These are phyloP conservation scores for Seira sanloemensis DNA, from an alignment of 2,888 invertebrate genomes.

Conservation along the genomic window DNA sequence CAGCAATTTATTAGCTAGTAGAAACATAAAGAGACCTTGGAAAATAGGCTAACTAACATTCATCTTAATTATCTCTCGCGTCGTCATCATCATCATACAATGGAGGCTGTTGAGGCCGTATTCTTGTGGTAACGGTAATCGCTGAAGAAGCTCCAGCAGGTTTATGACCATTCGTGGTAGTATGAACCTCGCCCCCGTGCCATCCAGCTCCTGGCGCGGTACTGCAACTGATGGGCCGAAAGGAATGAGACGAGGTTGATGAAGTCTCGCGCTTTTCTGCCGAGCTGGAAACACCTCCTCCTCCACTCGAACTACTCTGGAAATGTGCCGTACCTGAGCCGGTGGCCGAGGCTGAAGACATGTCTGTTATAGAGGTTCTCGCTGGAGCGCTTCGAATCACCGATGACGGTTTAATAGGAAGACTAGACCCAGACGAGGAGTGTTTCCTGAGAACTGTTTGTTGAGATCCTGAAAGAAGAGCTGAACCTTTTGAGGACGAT, in stretches of 20 bases:
- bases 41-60: no score
- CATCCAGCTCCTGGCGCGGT: constrained; percentile 33
- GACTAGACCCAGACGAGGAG: constrained; percentile 38
- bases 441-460: constrained; percentile 52
- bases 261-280: neutral
- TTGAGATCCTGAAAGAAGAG: constrained; percentile 35
- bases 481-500: neutral
- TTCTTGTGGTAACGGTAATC: neutral
- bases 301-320: neutral
- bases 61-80: no score
- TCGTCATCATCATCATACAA: constrained; percentile 17
- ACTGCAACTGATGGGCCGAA: constrained; percentile 29
- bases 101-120: neutral
- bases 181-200: constrained; percentile 38
- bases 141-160: neutral
- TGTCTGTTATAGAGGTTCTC: neutral
- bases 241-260: neutral
- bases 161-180: constrained; percentile 24
- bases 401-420: constrained; percentile 42
- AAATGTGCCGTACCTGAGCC: neutral
- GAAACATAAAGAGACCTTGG: no score
- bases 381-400: constrained; percentile 48
- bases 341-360: neutral
- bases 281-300: neutral
- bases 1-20: no score